Percentiles rank a stretch among this genome's conserved stretches.
Conservation (phyloP, 1,140 invertebrate genomes). For the Bombus sibiricus region DNA sequence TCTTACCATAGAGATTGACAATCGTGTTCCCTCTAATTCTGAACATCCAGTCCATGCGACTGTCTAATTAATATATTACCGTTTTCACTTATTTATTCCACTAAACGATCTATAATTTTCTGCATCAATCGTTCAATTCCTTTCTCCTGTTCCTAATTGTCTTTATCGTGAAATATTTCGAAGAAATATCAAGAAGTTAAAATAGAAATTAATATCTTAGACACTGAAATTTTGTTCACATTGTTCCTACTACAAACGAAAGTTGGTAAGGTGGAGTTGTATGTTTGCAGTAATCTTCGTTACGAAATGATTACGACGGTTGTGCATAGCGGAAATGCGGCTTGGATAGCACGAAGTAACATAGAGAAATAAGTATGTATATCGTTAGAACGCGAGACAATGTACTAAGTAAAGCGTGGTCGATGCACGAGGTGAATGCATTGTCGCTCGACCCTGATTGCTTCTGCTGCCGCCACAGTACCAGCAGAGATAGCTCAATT, state of each 20-base stretch:
- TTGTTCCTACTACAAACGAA: not conserved
- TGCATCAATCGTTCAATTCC: not conserved
- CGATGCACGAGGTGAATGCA: slow-evolving; percentile 72
- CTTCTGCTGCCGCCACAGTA: slow-evolving; percentile 58
- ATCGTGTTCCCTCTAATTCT: slow-evolving; percentile 31
- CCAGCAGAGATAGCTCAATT: slow-evolving; percentile 73
- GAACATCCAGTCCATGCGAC: not conserved
- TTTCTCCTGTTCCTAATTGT: too few species aligned
- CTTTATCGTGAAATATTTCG: too few species aligned
- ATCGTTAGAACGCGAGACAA: slow-evolving; percentile 58
- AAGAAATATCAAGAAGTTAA: not conserved
- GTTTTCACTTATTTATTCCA: not conserved
- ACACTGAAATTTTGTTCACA: not conserved
- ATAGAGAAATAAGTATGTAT: slow-evolving; percentile 46
- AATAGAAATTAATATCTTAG: not conserved
- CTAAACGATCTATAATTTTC: not conserved
- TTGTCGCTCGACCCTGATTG: slow-evolving; percentile 72
- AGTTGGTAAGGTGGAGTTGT: not conserved
- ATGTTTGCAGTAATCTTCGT: not conserved
- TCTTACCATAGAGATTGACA: not conserved
- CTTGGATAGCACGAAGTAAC: slow-evolving; percentile 37
- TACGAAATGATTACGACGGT: slow-evolving; percentile 26
- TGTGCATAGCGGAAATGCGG: slow-evolving; percentile 1
- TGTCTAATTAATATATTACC: slow-evolving; percentile 31
- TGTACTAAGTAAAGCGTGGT: slow-evolving; percentile 65